Evolutionary conservation across 2,888 invertebrate species (phyloP).

Genomic region (Meloe dianella): DNA sequence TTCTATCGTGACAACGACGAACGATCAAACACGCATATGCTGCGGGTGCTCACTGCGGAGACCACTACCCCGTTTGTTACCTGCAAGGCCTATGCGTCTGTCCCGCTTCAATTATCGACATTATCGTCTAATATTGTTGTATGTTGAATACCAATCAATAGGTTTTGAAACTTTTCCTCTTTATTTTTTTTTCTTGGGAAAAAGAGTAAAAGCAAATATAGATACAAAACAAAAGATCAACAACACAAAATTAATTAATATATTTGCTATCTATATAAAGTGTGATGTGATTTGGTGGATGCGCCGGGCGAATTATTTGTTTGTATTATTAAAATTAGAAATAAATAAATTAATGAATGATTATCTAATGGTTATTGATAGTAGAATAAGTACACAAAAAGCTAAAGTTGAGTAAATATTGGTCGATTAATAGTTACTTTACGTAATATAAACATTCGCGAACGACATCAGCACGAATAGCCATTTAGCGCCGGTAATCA

Average conservation of each 20-base stretch:
- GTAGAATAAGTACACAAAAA: not conserved
- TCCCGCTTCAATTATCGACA: constrained; percentile 13
- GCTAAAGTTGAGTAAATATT: constrained; percentile 18
- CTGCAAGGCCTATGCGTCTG: constrained; percentile 24
- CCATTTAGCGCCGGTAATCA: constrained; percentile 47
- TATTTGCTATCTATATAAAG: not conserved
- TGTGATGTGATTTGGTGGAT: not conserved
- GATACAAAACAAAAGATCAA: not conserved
- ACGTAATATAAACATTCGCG: constrained; percentile 32
- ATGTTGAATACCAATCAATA: constrained; percentile 1
- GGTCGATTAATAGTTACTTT: constrained; percentile 25
- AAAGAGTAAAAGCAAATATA: not conserved
- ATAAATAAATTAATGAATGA: too few relatives aligned
- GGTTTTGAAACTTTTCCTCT: not conserved
- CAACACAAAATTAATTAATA: not conserved
- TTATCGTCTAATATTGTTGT: not conserved
- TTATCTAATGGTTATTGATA: not conserved
- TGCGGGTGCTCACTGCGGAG: constrained; percentile 43
- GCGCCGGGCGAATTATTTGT: not conserved
- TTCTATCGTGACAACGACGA: constrained; percentile 47
- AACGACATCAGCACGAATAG: constrained; percentile 38
- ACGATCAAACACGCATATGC: constrained; percentile 45
- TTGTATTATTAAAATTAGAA: not conserved
- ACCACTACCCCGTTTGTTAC: constrained; percentile 16
- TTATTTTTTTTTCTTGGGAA: not conserved